Evolutionary conservation across 2,797 vertebrate species (phyloP).

Genomic region (Caiman crocodilus): DNA sequence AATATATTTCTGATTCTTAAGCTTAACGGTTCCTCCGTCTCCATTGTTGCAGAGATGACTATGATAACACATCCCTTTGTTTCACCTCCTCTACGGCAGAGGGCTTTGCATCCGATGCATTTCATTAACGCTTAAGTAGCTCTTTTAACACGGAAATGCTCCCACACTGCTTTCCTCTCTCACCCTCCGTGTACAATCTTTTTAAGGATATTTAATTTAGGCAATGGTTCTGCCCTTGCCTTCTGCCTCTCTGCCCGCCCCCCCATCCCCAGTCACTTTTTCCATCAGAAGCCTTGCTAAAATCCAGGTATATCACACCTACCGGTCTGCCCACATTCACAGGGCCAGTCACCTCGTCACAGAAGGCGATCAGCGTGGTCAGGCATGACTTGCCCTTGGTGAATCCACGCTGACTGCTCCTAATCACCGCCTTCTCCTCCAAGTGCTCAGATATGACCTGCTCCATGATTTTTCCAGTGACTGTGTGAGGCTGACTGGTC

Average conservation of each 20-base stretch:
- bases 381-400: too few species aligned
- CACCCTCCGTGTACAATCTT: neutral
- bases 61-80: neutral
- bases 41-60: neutral
- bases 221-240: neutral
- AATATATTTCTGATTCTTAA: neutral
- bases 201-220: neutral
- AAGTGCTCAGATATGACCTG: too few species aligned
- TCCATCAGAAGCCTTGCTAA: neutral
- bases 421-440: too few species aligned
- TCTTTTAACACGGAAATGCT: neutral
- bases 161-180: neutral
- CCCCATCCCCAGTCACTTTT: too few species aligned
- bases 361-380: too few species aligned
- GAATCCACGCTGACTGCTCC: too few species aligned
- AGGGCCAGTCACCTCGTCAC: too few species aligned
- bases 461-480: too few species aligned
- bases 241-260: neutral
- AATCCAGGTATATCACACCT: too few species aligned
- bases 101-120: neutral
- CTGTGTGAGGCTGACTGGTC: too few species aligned
- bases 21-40: neutral
- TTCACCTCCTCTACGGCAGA: neutral
- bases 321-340: too few species aligned
- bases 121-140: rapidly evolving